Conservation (phyloP, 2,113 vertebrate species). For the Atlantisia rogersi region DNA sequence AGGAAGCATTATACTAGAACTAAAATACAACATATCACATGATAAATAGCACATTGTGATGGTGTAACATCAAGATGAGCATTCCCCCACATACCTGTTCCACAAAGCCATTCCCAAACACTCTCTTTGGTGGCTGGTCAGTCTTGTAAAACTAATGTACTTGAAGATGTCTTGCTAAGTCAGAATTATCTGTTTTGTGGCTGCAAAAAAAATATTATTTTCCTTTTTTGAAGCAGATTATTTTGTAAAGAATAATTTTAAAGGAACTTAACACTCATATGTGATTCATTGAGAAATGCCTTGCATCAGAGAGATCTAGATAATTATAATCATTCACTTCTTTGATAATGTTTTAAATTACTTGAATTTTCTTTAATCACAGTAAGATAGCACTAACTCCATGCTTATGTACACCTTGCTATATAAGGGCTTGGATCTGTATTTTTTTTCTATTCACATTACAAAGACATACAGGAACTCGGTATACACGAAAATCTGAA, state of each 20-base stretch:
- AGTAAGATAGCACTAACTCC: neutral
- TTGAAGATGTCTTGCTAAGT: neutral
- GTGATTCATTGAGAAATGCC: neutral
- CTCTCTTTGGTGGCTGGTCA: neutral
- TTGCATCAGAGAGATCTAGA: neutral
- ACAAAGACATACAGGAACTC: neutral
- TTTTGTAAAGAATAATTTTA: neutral
- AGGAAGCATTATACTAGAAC: constrained; percentile 42
- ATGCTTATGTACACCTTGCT: neutral
- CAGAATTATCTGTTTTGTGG: neutral
- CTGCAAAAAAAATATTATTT: neutral
- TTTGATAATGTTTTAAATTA: neutral
- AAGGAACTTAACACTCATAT: neutral
- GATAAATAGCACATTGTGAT: neutral
- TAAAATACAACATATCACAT: neutral
- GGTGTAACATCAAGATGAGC: neutral
- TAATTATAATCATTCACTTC: neutral
- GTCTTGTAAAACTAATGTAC: neutral
- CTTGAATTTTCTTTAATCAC: neutral
- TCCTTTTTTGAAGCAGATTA: neutral
- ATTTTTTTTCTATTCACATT: neutral
- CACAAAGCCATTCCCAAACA: neutral
- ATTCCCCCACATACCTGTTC: neutral
- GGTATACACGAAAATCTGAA: neutral
- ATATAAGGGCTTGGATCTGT: neutral